These are phyloP conservation scores for Amyelois transitella DNA, from an alignment of 1,140 invertebrate genomes.

Conservation along the genomic window DNA sequence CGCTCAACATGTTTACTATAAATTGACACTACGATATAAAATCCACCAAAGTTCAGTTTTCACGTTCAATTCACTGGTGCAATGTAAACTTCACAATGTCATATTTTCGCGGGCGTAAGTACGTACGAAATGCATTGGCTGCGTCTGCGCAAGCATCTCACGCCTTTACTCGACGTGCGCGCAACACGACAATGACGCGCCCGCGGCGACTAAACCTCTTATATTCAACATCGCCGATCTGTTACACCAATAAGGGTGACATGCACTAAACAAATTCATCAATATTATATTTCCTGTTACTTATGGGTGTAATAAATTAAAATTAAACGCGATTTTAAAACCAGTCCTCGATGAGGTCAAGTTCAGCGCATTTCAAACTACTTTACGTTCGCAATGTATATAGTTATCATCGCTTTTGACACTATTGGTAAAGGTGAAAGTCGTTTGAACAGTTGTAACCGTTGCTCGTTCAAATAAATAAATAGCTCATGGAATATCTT, in stretches of 20 bases:
- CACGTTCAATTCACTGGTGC: conserved; percentile 7
- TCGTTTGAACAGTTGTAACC: background rate
- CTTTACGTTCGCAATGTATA: background rate
- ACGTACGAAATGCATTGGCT: background rate
- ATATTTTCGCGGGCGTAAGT: conserved; percentile 4
- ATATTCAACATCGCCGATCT: conserved; percentile 30
- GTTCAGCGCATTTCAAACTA: conserved; percentile 1
- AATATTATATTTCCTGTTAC: conserved; percentile 1
- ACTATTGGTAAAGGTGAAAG: background rate
- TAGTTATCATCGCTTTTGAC: background rate
- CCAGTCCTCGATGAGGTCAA: conserved; percentile 6
- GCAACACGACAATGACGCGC: conserved; percentile 28
- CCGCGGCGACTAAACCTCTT: conserved; percentile 31
- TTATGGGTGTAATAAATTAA: background rate
- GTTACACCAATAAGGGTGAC: conserved; percentile 6
- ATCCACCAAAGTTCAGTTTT: conserved; percentile 13
- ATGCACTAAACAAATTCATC: conserved; percentile 1
- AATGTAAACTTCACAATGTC: conserved; percentile 15
- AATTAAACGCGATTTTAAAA: conserved; percentile 3
- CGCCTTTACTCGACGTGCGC: conserved; percentile 19
- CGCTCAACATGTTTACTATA: conserved; percentile 45
- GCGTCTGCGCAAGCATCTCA: conserved; percentile 12
- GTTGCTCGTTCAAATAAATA: too few species aligned
- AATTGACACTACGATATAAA: conserved; percentile 11
- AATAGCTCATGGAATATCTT: too few species aligned